Evolutionary conservation across 2,797 vertebrate genomes (phyloP).

Genomic region (Adelosebastes latens): DNA sequence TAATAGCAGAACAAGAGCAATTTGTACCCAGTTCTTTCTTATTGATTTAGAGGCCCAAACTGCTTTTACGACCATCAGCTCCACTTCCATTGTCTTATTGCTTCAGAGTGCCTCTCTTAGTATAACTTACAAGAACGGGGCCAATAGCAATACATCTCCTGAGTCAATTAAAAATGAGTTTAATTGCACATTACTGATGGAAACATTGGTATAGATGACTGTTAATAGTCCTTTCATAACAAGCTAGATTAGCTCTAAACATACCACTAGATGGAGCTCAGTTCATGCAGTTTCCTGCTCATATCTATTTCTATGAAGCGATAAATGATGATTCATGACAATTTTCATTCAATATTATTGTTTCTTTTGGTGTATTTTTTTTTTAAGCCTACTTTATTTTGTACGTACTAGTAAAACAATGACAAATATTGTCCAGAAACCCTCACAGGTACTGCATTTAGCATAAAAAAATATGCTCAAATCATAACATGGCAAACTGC

Average conservation of each 20-base stretch:
- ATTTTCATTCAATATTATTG: too few relatives aligned
- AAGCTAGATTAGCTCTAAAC: neutral
- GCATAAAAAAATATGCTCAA: too few relatives aligned
- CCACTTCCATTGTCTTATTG: neutral
- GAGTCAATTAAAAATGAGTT: neutral
- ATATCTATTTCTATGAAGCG: neutral
- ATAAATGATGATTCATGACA: neutral
- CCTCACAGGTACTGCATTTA: too few relatives aligned
- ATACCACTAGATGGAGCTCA: slow-evolving; percentile 51
- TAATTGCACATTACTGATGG: neutral
- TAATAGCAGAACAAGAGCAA: neutral
- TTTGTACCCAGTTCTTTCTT: neutral
- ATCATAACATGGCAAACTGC: too few relatives aligned
- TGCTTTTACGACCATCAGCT: neutral
- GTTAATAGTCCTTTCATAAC: neutral
- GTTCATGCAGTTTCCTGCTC: neutral
- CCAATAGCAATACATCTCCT: neutral
- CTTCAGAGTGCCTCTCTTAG: neutral
- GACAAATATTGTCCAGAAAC: too few relatives aligned
- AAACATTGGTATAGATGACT: neutral
- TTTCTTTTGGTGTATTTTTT: too few relatives aligned
- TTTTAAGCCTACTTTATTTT: too few relatives aligned
- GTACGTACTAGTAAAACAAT: too few relatives aligned
- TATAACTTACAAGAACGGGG: neutral
- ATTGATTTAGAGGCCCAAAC: too few relatives aligned